phyloP scores from a whole-genome alignment of 2,888 invertebrate species.

The Lampropteryx suffumata region DNA sequence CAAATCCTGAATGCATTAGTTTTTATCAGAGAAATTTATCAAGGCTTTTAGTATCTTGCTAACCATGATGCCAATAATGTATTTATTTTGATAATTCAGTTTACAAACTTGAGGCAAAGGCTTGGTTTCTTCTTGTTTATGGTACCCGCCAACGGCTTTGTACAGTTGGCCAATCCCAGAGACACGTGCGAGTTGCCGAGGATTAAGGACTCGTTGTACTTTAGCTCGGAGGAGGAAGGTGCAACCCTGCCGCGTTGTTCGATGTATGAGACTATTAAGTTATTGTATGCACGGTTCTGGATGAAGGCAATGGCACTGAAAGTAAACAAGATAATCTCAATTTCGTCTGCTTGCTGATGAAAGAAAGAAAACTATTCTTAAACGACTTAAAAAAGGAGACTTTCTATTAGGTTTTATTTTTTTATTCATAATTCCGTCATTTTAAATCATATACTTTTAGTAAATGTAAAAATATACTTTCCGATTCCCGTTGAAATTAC shows the following conservation, averaged over 20 bases:
- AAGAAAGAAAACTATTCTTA: too few species aligned
- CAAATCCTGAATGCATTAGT: conserved; percentile 41
- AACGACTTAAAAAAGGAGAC: too few species aligned
- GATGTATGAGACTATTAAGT: conserved; percentile 24
- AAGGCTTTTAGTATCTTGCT: too few species aligned
- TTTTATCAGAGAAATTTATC: not conserved
- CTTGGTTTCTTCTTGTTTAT: conserved; percentile 48
- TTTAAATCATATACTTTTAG: too few species aligned
- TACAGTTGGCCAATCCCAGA: conserved; percentile 51
- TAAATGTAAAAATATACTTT: too few species aligned
- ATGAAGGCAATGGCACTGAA: conserved; percentile 17
- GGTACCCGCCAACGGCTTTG: conserved; percentile 56
- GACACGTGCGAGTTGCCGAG: conserved; percentile 59
- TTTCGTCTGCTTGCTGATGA: too few species aligned
- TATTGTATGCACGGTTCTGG: conserved; percentile 21
- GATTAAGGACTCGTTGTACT: conserved; percentile 53
- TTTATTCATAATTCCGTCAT: too few species aligned
- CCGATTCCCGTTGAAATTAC: too few species aligned
- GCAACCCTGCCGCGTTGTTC: conserved; percentile 37
- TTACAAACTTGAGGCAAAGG: conserved; percentile 52
- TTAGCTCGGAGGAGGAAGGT: conserved; percentile 44
- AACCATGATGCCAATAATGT: too few species aligned
- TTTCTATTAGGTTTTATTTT: too few species aligned
- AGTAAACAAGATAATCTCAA: not conserved
- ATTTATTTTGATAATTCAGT: not conserved